These are phyloP conservation scores for Enteromius unitaeniatus DNA, from an alignment of 2,797 vertebrate genomes.

Conservation along the genomic window DNA sequence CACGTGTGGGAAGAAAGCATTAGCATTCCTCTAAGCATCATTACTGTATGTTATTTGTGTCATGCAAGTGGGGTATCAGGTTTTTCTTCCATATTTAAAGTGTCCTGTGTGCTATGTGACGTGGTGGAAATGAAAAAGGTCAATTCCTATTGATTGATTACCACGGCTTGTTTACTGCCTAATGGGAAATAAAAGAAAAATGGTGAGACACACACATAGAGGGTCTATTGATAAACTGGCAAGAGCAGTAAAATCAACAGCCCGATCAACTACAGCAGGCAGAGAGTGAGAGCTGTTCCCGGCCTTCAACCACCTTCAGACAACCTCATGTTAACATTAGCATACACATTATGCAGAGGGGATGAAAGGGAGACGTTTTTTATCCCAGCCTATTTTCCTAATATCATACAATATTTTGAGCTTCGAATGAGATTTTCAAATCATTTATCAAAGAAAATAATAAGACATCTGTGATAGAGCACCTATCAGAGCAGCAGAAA, in stretches of 20 bases:
- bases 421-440: slow-evolving; percentile 37
- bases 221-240: slow-evolving; percentile 40
- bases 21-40: background rate
- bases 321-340: slow-evolving; percentile 34
- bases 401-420: slow-evolving; percentile 37
- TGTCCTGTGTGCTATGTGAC: slow-evolving; percentile 16
- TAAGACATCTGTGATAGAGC: slow-evolving; percentile 15
- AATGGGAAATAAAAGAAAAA: slow-evolving; percentile 49
- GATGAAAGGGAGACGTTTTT: slow-evolving; percentile 22
- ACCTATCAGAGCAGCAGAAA: background rate
- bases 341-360: slow-evolving; percentile 20
- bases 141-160: slow-evolving; percentile 45
- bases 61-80: background rate
- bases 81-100: background rate
- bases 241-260: slow-evolving; percentile 35
- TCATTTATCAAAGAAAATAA: slow-evolving; percentile 42
- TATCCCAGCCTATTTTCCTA: slow-evolving; percentile 16
- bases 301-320: slow-evolving; percentile 36
- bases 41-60: slow-evolving; percentile 13
- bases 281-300: slow-evolving; percentile 5
- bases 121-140: slow-evolving; percentile 33
- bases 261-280: slow-evolving; percentile 11
- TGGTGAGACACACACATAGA: slow-evolving; percentile 17
- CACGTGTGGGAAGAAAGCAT: background rate
- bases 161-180: slow-evolving; percentile 45